A percentile compares a stretch with the other conserved stretches of the same genome.
These are phyloP conservation scores for Tokudaia tokunoshimensis DNA, from an alignment of 2,797 vertebrate species.

Conservation along the genomic window DNA sequence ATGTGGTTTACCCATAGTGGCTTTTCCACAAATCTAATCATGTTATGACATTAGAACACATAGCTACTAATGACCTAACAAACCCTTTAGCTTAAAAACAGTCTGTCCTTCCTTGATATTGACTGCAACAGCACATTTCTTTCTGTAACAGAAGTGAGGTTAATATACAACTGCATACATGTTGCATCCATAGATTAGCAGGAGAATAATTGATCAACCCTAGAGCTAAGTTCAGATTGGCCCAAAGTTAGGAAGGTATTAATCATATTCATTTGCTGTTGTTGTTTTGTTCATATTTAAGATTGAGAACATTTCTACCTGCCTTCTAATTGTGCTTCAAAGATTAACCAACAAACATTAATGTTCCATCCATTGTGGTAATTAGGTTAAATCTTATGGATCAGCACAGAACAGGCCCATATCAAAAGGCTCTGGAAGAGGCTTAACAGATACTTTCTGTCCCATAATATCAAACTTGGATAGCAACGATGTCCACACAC, in stretches of 20 bases:
- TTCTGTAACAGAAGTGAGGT: background rate
- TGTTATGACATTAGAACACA: background rate
- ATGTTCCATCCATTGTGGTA: background rate
- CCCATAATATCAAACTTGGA: background rate
- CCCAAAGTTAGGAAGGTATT: background rate
- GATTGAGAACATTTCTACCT: background rate
- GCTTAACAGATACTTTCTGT: background rate
- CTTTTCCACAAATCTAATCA: conserved; percentile 18
- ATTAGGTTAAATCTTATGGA: background rate
- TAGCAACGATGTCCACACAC: background rate
- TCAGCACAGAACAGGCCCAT: background rate
- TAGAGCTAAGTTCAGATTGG: background rate
- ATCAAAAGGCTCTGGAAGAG: background rate
- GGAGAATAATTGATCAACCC: background rate
- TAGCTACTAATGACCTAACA: background rate
- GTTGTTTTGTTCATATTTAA: background rate
- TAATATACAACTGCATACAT: background rate
- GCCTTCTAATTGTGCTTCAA: background rate
- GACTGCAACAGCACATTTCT: background rate
- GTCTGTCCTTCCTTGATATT: background rate
- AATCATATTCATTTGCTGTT: background rate
- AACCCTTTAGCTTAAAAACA: background rate
- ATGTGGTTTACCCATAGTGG: background rate
- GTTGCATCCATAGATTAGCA: background rate
- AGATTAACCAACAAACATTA: conserved; percentile 23